Conservation (phyloP, 2,113 vertebrate species). For the Epinephelus moara region DNA sequence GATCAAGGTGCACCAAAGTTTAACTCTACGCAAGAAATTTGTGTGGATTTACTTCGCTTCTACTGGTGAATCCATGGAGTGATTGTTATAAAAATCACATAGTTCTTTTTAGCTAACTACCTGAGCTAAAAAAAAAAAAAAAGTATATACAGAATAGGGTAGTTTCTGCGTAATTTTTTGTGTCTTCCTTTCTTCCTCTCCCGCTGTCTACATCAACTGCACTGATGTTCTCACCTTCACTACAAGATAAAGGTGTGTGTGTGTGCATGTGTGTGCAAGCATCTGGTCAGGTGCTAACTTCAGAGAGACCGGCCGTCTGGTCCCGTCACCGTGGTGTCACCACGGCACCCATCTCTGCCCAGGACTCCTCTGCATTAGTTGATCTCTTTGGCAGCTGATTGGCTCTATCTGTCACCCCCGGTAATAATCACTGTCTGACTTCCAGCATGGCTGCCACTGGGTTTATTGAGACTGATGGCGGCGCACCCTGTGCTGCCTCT, state of each 20-base stretch:
- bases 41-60: neutral
- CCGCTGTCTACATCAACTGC: neutral
- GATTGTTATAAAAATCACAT: neutral
- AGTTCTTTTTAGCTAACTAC: too few relatives aligned
- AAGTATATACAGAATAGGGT: neutral
- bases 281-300: constrained; percentile 70
- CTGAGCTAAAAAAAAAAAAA: too few relatives aligned
- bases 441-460: constrained; percentile 36
- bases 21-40: neutral
- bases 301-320: constrained; percentile 71
- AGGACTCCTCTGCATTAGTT: neutral
- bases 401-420: constrained; percentile 56
- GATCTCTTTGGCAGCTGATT: constrained; percentile 62
- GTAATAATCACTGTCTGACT: constrained; percentile 62
- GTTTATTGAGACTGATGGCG: constrained; percentile 47
- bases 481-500: constrained; percentile 35
- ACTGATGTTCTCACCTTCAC: constrained; percentile 14
- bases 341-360: constrained; percentile 22
- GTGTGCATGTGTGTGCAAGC: constrained; percentile 21
- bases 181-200: neutral
- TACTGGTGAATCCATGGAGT: neutral
- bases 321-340: constrained; percentile 58
- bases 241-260: constrained; percentile 1
- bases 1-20: neutral
- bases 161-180: neutral